A percentile compares a stretch with the other conserved stretches of the same genome.
These are phyloP conservation scores for Drosophila rufa DNA, from an alignment of 1,140 invertebrate genomes.

Conservation along the genomic window DNA sequence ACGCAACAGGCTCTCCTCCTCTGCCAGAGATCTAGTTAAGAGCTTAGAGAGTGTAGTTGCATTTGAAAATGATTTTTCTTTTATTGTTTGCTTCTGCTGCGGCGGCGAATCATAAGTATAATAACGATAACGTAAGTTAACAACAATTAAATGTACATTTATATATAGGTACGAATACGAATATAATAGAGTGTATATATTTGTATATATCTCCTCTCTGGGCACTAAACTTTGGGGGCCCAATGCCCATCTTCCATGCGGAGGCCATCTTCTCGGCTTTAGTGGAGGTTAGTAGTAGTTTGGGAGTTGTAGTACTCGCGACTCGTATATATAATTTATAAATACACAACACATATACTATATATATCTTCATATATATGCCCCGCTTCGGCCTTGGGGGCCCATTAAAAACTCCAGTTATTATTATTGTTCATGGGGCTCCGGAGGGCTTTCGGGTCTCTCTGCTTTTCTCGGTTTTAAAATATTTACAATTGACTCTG, in stretches of 20 bases:
- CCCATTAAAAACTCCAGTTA: constrained; percentile 73
- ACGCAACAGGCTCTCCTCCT: constrained; percentile 23
- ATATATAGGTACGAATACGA: constrained; percentile 40
- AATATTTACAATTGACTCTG: constrained; percentile 75
- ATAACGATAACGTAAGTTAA: constrained; percentile 75
- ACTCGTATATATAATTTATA: constrained; percentile 39
- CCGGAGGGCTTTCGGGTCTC: constrained; percentile 36
- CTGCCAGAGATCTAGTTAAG: constrained; percentile 26
- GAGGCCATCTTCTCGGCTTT: constrained; percentile 32
- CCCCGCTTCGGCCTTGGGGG: constrained; percentile 61
- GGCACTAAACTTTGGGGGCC: constrained; percentile 30
- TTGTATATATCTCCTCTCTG: constrained; percentile 32
- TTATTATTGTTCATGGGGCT: constrained; percentile 57
- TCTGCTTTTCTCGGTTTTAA: constrained; percentile 22
- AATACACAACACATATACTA: constrained; percentile 36
- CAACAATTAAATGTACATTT: constrained; percentile 81
- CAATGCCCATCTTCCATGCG: constrained; percentile 41
- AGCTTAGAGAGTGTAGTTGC: constrained; percentile 34
- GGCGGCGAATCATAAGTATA: constrained; percentile 71
- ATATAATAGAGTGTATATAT: constrained; percentile 41
- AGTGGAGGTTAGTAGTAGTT: constrained; percentile 47
- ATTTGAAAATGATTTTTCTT: constrained; percentile 73
- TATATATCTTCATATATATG: constrained; percentile 55
- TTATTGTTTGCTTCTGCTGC: constrained; percentile 69
- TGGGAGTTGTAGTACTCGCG: constrained; percentile 27